phyloP scores from a whole-genome alignment of 2,888 invertebrate genomes.

The Chrysotoxum bicinctum region DNA sequence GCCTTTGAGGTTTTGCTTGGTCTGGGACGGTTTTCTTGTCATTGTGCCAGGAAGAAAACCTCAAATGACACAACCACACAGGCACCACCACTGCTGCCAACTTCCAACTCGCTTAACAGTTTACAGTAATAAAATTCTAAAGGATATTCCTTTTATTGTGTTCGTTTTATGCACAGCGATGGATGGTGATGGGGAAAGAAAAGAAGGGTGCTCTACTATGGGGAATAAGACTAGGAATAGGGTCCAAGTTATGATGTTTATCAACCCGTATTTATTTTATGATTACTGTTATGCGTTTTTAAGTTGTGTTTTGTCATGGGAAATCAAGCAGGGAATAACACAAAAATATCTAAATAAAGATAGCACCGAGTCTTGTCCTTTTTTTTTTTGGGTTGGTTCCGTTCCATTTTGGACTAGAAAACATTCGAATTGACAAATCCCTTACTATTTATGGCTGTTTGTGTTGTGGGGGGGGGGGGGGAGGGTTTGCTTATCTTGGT shows the following conservation, averaged over 20 bases:
- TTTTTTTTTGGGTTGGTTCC: neutral
- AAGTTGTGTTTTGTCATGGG: slow-evolving; percentile 63
- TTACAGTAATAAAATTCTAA: slow-evolving; percentile 45
- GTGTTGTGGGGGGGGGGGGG: neutral
- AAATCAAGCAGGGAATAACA: slow-evolving; percentile 33
- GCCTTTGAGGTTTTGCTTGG: neutral
- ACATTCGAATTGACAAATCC: slow-evolving; percentile 2
- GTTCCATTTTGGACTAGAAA: neutral
- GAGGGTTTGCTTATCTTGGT: neutral
- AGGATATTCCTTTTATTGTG: slow-evolving; percentile 18
- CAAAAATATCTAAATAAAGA: slow-evolving; percentile 23
- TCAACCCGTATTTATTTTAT: slow-evolving; percentile 70
- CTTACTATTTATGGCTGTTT: neutral
- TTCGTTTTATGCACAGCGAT: neutral
- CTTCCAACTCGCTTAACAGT: neutral
- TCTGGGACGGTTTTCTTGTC: slow-evolving; percentile 31
- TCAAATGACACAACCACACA: slow-evolving; percentile 4
- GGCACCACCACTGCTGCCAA: neutral
- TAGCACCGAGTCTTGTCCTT: slow-evolving; percentile 15
- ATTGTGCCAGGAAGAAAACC: slow-evolving; percentile 55
- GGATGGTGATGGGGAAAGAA: neutral
- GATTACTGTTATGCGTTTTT: slow-evolving; percentile 72
- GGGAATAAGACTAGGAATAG: neutral
- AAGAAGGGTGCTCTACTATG: neutral
- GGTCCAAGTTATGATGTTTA: slow-evolving; percentile 48